Conservation (phyloP, 2,888 invertebrate species). For the Craniophora ligustri region DNA sequence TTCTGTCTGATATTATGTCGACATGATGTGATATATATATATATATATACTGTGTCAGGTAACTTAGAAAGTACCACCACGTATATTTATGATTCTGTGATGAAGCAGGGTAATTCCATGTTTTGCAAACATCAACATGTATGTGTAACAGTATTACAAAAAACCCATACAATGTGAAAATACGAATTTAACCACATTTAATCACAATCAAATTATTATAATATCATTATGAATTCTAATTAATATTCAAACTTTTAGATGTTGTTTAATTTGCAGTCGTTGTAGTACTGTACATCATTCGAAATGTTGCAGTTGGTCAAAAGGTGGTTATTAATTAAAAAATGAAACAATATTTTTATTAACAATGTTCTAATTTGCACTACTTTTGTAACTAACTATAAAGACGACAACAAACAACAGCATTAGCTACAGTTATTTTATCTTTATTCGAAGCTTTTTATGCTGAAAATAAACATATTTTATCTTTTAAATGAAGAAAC, state of each 20-base stretch:
- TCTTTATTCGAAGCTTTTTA: conserved; percentile 31
- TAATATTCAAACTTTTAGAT: no score
- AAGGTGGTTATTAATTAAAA: no score
- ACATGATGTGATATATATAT: conserved; percentile 27
- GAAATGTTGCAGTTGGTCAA: conserved; percentile 3
- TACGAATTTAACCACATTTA: no score
- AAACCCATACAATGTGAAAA: no score
- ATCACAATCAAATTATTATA: no score
- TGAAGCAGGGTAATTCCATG: conserved; percentile 25
- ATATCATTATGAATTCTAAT: neutral
- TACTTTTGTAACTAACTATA: conserved; percentile 48
- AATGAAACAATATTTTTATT: conserved; percentile 51
- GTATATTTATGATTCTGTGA: conserved; percentile 7
- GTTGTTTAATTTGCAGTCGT: no score
- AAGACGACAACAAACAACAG: conserved; percentile 38
- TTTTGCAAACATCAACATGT: conserved; percentile 13
- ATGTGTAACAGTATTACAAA: no score
- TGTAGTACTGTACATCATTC: no score
- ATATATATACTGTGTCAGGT: conserved; percentile 28
- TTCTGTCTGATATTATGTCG: conserved; percentile 8
- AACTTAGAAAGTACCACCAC: conserved; percentile 10
- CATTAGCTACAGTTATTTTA: conserved; percentile 33
- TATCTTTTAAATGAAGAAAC: conserved; percentile 10
- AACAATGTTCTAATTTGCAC: conserved; percentile 53
- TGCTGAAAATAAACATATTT: conserved; percentile 36